Base-by-base conservation (phyloP, 2,888 invertebrate genomes). In the Adineta ricciae region DNA sequence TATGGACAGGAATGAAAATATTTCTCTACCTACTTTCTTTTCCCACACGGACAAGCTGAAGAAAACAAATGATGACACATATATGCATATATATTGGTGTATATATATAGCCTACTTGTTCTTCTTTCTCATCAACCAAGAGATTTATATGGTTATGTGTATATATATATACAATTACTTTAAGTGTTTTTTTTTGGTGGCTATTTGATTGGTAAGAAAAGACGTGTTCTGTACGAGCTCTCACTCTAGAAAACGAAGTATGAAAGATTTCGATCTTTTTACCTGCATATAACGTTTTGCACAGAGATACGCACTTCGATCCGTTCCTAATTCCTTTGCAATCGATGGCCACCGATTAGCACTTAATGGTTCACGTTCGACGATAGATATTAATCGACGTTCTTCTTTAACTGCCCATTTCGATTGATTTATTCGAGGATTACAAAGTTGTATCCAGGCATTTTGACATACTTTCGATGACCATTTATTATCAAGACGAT, bases 201-300 rank as follows among this genome's bases (percentile, higher is more conserved):
- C 32, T 64, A 64, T 64, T 64, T 64, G 64, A 64, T 64, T 19
- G 64, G 32, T 64, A 27, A 64, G 64, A 64, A 64, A 64, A 64
- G 64, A 64, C 32, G 64, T 64, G 64, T 64, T 64, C 64, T 64
- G 64, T 64, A 32, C 32, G 64, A 64, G 32, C 64, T 64, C 64
- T 64, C 64, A 64, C 64, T 64, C 64, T 64, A 64, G 64, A 64
- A 64, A 64, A 64, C 32, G 64, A 64, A 64, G 64, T 32, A 32
- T 27, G 64, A 64, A 27, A 19, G 16, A 27, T 64, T 64, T 64
- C n/a, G n/a, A 16, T 64, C 64, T 64, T 64, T 64, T 78, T 78
- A 78, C 78, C 78, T 78, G 78, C 78, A 78, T 78, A 78, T 78
- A 78, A 41, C 41, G 78, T 78, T 78, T 78, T 78, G 78, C 78